Base-by-base conservation (phyloP, 1,140 invertebrate genomes). In the Drosophila suzukii region DNA sequence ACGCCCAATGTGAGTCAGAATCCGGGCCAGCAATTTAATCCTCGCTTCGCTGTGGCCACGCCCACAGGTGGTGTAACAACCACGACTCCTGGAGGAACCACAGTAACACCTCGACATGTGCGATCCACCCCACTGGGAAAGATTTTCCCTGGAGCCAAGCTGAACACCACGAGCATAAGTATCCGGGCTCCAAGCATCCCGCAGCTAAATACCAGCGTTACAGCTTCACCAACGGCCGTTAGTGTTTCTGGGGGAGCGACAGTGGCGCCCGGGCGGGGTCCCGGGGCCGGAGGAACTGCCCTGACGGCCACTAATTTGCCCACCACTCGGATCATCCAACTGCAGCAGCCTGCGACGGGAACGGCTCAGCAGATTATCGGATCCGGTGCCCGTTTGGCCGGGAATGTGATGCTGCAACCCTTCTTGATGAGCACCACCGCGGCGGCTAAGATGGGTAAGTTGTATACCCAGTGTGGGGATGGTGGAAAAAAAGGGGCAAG, bases 111-210 rank as follows among this genome's bases (percentile, higher is more conserved):
- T 0, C 73, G 84, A 1, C 84, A 90, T 11, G 68, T 88, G 47
- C 91, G 92, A 7, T 90, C 91, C 13, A 92, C 92, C 58, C 84
- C 91, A 6, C 36, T 92, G 38, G 84, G 75, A 17, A 91, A 91
- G 51, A 74, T 81, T 34, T 91, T 92, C 30, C 76, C 92, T 6
- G 66, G 78, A 5, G 61, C 81, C 24, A 92, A 92, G 34, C 44
- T 92, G 4, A 91, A 91, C 49, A 91, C 88, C 2, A 92, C 89
- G 2, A 92, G 86, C 77, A 92, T 92, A 3, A 92, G 91, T 54
- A 91, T 92, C 53, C 62, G 91, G 8, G 82, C 91, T 8, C 91
- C 91, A 0, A 92, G 79, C 65, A 77, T 92, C 36, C 84, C 90
- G 0, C 90, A 91, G 30, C 61, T 92, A 0, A 81, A 55, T 56